Conservation (phyloP, 2,113 vertebrate species). For the Forbesichthys papilliferus region DNA sequence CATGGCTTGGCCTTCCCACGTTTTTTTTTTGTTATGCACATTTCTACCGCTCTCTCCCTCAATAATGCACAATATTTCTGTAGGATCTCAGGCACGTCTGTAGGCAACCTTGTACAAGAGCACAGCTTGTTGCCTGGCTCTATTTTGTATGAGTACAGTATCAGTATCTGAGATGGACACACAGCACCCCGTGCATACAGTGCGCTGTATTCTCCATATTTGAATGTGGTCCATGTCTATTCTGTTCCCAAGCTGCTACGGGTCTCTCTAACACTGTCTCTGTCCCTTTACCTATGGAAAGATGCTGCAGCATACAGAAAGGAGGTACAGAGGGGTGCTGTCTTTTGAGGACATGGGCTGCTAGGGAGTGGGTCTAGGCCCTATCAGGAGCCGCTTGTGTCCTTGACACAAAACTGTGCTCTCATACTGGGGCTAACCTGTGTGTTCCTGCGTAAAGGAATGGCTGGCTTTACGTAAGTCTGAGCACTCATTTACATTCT, state of each 20-base stretch:
- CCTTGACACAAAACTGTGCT: constrained; percentile 83
- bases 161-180: no score
- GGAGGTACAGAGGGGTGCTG: constrained; percentile 79
- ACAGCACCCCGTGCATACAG: no score
- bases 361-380: constrained; percentile 59
- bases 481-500: constrained; percentile 28
- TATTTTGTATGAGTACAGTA: no score
- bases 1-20: constrained; percentile 37
- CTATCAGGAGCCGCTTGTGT: constrained; percentile 81
- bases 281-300: constrained; percentile 62
- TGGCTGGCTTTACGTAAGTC: constrained; percentile 92
- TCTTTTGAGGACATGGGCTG: constrained; percentile 78
- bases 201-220: neutral
- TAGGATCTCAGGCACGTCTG: neutral
- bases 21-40: constrained; percentile 4
- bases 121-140: no score
- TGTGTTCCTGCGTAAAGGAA: constrained; percentile 87
- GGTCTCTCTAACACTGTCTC: constrained; percentile 44
- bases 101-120: neutral
- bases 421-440: constrained; percentile 84
- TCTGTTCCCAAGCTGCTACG: constrained; percentile 25
- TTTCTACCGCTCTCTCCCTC: constrained; percentile 5
- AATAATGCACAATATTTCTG: neutral
- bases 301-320: constrained; percentile 85
- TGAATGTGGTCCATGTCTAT: constrained; percentile 18